Evolutionary conservation across 64 coral and sea anemone genomes (phyloP), one percentile per base, ranked within the genome.

Genomic region (Stichodactyla mertensii): DNA sequence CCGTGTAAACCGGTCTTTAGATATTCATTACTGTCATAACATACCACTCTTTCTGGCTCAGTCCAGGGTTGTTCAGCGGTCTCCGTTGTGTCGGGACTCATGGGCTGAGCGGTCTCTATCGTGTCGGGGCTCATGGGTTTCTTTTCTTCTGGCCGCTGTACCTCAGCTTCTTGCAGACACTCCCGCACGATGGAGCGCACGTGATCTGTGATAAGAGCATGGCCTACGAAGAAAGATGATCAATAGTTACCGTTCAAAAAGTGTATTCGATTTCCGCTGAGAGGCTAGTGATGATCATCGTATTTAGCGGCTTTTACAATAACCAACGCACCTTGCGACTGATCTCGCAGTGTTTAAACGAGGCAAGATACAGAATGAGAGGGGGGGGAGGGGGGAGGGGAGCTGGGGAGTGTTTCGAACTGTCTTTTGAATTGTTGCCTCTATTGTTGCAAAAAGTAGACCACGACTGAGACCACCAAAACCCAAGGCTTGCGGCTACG

Each of bases 121-220:
- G 52, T 70, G 66, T 69, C 84, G 16, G 55, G 69, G 19, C 13
- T 81, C 53, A 53, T 16, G 56, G 83, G 83, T 45, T 26, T 85
- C 27, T 53, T 16, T 11, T 56, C 83, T 18, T 85, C 57, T 15
- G 86, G 70, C 89, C 92, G 93, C 16, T 83, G 64, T 80, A 97
- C 88, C 58, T 93, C 95, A 20, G 95, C 95, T 79, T 93, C 89
- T 79, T 97, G 85, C 5, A 97, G 80, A 81, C 95, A 97, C 78
- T 97, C 92, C 7, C 57, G 78, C 16, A 97, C 95, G 74, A 97
- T 97, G 28, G 92, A 97, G 23, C 95, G 85, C 55, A 97, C 95
- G 77, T 97, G 95, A 58, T 97, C 92, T 80, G 91, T 97, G 8
- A 97, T 93, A 15, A 96, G 90, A 80, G 88, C 89, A 8, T 92